Evolutionary conservation across 2,113 vertebrate genomes (phyloP), one percentile per base, ranked within the genome.

Genomic region (Bos taurus): DNA sequence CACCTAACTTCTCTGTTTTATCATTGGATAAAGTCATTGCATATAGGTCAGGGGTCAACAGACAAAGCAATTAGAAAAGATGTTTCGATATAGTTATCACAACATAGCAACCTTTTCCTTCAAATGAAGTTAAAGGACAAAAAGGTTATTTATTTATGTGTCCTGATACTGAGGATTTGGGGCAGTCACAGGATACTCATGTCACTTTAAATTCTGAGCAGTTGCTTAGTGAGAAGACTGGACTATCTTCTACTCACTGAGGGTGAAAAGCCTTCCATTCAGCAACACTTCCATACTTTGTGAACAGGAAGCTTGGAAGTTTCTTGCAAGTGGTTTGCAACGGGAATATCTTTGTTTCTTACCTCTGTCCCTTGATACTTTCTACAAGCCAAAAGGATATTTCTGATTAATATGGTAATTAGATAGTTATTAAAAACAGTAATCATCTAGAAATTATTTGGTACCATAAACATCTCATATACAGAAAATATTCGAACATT

Each of bases 401-500:
- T 98, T 99, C 98, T 99, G 99, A 99, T 99, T 99, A 98, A 99
- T 99, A 98, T 33, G 97, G 98, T 99, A 99, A 99, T 99, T 99
- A 99, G 97, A 97, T 97, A 97, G 98, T 99, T 99, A 99, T 99
- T 99, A 99, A 99, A 99, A 99, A 98, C 98, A 99, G 99, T 98
- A 99, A 99, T 99, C 99, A 99, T 99, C 98, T 97, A 98, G 98
- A 97, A 99, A 99, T 99, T 98, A 99, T 98, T 98, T 98, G 97
- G 90, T 96, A 97, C 95, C 98, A 98, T 98, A 98, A 99, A 99
- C 98, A 98, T 98, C 98, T 97, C 98, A 98, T 98, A 98, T 95
- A 98, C 95, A 98, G 98, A 98, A 99, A 99, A 99, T 98, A 99
- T 99, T 98, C 67, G 97, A 98, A 98, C 98, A 99, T 98, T 99